Base-by-base conservation (phyloP, 2,797 vertebrate genomes). In the Crocodylus rhombifer region DNA sequence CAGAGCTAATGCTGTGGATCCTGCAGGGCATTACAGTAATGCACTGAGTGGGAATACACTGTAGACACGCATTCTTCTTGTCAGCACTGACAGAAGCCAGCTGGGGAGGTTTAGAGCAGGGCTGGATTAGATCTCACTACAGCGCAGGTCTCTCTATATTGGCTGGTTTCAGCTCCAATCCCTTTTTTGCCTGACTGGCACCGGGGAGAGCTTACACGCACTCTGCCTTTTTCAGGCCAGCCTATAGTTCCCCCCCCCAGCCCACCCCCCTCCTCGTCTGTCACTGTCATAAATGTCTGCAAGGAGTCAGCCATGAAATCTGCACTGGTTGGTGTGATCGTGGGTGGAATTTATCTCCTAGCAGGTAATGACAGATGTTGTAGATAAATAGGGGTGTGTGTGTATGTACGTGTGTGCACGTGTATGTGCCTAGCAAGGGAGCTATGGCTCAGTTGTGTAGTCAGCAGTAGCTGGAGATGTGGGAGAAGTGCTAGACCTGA, bases 61-160 rank as follows among this genome's bases (percentile, higher is more conserved):
- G 90, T 6, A 94, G 96, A 93, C 28, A 82, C 89, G 77, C 98
- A 98, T 98, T 98, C 98, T 97, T 98, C 94, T 57, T 98, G 98
- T 98, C 98, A 98, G 98, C 97, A 76, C 87, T 97, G 98, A 98
- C 97, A 98, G 98, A 85, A 98, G 98, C 98, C 98, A 99, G 98
- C 98, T 98, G 98, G 98, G 97, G 97, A 96, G 97, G 94, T 95
- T 96, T 96, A 97, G 95, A 92, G 95, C 94, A 23, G 84, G 94
- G 26, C 95, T 93, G 97, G 98, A 98, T 99, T 98, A 98, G 95
- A 61, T 84, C 97, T 91, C 82, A 90, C 95, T 94, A 85, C 95
- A 82, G 95, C 73, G 94, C 96, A 95, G 95, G 94, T 86, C 94
- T 97, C 96, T 89, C 58, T 89, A 90, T 94, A 95, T 84, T 94